Conservation (phyloP, 2,888 invertebrate genomes). For the Myathropa florea region DNA sequence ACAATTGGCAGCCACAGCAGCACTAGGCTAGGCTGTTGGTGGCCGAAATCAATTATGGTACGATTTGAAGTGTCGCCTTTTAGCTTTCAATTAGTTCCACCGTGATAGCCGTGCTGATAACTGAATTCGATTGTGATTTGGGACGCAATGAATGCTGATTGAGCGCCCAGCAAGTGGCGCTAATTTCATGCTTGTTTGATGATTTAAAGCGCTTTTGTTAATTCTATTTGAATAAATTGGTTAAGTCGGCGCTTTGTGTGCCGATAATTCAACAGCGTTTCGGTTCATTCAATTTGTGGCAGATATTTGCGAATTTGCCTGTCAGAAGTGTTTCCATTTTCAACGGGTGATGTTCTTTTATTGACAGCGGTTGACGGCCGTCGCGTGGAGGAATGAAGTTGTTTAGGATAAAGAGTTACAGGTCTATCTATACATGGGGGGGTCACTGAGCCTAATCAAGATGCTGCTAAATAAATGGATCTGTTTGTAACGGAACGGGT, state of each 20-base stretch:
- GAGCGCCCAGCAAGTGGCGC: conserved; percentile 27
- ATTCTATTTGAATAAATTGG: conserved; percentile 26
- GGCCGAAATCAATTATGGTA: conserved; percentile 43
- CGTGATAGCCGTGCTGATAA: conserved; percentile 15
- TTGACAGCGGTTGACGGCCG: no score
- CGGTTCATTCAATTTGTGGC: neutral
- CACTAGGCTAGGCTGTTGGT: neutral
- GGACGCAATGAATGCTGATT: conserved; percentile 38
- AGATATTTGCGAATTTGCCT: neutral
- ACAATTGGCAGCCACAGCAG: neutral
- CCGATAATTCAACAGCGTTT: neutral
- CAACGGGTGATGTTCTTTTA: no score
- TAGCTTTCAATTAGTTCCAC: conserved; percentile 43
- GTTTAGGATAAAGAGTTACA: no score
- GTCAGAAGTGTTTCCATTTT: no score
- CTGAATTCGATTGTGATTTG: conserved; percentile 28
- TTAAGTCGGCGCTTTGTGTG: neutral
- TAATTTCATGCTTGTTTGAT: conserved; percentile 64
- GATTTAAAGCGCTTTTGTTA: conserved; percentile 51
- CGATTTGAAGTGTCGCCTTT: conserved; percentile 11
- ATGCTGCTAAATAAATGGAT: no score
- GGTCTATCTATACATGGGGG: no score
- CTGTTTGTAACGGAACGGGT: no score
- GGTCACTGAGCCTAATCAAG: no score
- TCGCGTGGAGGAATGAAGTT: no score